Evolutionary conservation across 2,888 invertebrate species (phyloP), one percentile per base, ranked within the genome.

Genomic region (Aporophyla lueneburgensis): DNA sequence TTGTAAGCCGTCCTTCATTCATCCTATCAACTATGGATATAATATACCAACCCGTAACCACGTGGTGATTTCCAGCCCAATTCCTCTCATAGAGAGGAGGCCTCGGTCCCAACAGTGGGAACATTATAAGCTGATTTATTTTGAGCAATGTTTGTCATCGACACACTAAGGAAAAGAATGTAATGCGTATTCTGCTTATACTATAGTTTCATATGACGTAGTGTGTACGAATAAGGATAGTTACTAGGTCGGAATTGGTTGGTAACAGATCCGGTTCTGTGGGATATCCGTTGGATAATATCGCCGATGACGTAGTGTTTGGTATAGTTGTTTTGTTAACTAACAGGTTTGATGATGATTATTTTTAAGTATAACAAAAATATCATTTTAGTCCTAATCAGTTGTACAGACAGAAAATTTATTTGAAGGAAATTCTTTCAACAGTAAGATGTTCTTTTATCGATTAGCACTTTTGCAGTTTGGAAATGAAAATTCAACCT

Each of bases 251-350:
- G n/a, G 21, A 53, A 54, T 74, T 33, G n/a, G 43, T 58, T 66
- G 9, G 19, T 3, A 16, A 53, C 14, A 46, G 12, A 76, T 66
- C 66, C 66, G 58, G 66, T 76, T 53, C 43, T 65, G 58, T 59
- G 66, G 58, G 76, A 76, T 51, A 76, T 76, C 76, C 66, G 58
- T 43, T 76, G 27, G n/a, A 33, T 46, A 76, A 27, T 59, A 0
- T n/a, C 24, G 27, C 14, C 2, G 12, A 73, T 74, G 49, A 51
- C 49, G 58, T 33, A 5, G 24, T 27, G 7, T 40, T n/a, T n/a
- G 21, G 7, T 4, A 43, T 24, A 24, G 21, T 73, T 58, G 21
- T 51, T 74, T 49, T 4, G 43, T 46, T 71, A 54, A n/a, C 46
- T 1, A 14, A 56, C 73, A 6, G 19, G 54, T 73, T 49, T 10